Evolutionary conservation across 2,888 invertebrate species (phyloP).

Genomic region (Parelbella ahira): DNA sequence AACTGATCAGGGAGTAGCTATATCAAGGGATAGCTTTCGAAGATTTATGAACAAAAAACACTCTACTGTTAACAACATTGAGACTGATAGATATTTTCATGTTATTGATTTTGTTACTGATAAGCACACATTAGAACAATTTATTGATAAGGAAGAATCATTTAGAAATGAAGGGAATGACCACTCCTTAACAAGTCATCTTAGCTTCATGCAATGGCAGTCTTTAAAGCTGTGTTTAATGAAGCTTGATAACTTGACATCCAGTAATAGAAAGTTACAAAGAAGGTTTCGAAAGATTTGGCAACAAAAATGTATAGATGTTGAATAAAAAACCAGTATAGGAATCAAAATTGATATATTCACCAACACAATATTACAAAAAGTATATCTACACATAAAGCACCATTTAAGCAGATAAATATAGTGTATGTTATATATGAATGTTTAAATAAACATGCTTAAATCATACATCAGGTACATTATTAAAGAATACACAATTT

Average conservation of each 20-base stretch:
- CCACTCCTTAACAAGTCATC: constrained; percentile 54
- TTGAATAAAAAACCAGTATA: constrained; percentile 51
- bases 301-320: constrained; percentile 68
- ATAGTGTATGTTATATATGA: constrained; percentile 26
- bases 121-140: constrained; percentile 44
- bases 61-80: background rate
- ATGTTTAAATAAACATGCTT: constrained; percentile 26
- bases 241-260: constrained; percentile 44
- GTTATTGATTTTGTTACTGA: constrained; percentile 48
- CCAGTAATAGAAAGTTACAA: constrained; percentile 55
- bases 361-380: constrained; percentile 36
- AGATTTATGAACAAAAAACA: constrained; percentile 29
- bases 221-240: constrained; percentile 59
- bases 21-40: constrained; percentile 47
- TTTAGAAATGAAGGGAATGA: constrained; percentile 50
- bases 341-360: constrained; percentile 32
- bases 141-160: constrained; percentile 57
- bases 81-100: constrained; percentile 35
- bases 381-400: constrained; percentile 41
- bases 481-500: constrained; percentile 31
- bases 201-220: constrained; percentile 80
- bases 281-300: constrained; percentile 62
- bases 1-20: constrained; percentile 45
- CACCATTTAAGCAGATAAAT: constrained; percentile 54
- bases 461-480: constrained; percentile 53